Evolutionary conservation across 1,140 invertebrate genomes (phyloP), one percentile per base, ranked within the genome.

Genomic region (Caenorhabditis briggsae): DNA sequence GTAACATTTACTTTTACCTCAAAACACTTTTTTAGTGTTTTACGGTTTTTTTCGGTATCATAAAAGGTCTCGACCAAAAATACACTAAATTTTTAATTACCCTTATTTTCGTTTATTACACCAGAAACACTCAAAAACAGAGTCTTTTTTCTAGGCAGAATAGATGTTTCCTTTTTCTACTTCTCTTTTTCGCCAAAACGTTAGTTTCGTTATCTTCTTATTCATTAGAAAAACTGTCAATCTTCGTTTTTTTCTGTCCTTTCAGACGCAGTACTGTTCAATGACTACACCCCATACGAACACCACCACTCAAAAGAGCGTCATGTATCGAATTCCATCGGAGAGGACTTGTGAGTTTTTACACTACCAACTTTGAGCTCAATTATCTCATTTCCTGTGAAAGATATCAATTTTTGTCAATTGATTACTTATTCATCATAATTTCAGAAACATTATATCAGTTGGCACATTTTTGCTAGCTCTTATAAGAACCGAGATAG

Each of bases 331-430:
- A 18, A 78, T 78, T 53, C 53, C 70, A 1, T 78, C 70, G 6
- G 70, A 78, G 12, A 16, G 70, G n/a, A 78, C 70, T 11, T 43
- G 70, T 78, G 20, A 53, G 70, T 78, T 78, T n/a, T n/a, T n/a
- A n/a, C n/a, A n/a, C n/a, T n/a, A n/a, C n/a, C n/a, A n/a, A n/a
- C n/a, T n/a, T 78, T 58, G 20, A n/a, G 8, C n/a, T 16, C 20
- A n/a, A 5, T 20, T 58, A 8, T n/a, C 16, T n/a, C 16, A 20
- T 58, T 58, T 58, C 33, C 33, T 33, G 33, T 33, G 33, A 33
- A 3, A 33, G 33, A 33, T 33, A 33, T 33, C 33, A 33, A 33
- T 2, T 2, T 2, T 3, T 3, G 33, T 33, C 33, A 33, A 33
- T 3, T 33, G 33, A 33, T 2, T 2, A 33, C 1, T 33, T 3